phyloP scores from a whole-genome alignment of 23 tunicate species.

The Trididemnum clinides region DNA sequence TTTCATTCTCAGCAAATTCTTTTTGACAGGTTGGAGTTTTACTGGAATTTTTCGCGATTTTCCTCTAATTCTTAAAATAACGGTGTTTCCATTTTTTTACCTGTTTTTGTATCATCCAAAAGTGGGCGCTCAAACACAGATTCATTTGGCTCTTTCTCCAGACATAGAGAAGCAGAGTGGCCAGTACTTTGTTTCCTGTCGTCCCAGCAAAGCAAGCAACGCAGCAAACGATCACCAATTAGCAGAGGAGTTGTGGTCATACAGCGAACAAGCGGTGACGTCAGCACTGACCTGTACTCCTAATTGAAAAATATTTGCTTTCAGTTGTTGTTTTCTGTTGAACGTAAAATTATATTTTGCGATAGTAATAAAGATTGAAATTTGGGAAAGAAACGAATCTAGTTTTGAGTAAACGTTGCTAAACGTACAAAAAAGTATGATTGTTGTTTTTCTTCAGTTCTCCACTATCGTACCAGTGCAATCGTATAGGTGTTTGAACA shows the following conservation, averaged over 20 bases:
- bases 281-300: background rate
- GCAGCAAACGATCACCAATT: slow-evolving; percentile 35
- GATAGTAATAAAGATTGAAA: too few relatives aligned
- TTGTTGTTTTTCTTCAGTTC: too few relatives aligned
- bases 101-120: slow-evolving; percentile 55
- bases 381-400: too few relatives aligned
- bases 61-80: slow-evolving; percentile 40
- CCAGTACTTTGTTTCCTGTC: slow-evolving; percentile 57
- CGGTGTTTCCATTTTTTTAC: slow-evolving; percentile 52
- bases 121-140: slow-evolving; percentile 77
- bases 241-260: slow-evolving; percentile 45
- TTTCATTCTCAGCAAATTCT: too few relatives aligned
- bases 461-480: too few relatives aligned
- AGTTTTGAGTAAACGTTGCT: too few relatives aligned
- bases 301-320: too few relatives aligned
- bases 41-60: slow-evolving; percentile 65
- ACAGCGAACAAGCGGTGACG: slow-evolving; percentile 25
- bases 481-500: too few relatives aligned
- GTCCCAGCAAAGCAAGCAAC: slow-evolving; percentile 12
- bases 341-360: too few relatives aligned
- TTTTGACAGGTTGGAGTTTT: slow-evolving; percentile 63
- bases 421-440: too few relatives aligned
- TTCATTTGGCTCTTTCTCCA: slow-evolving; percentile 51
- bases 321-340: too few relatives aligned
- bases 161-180: slow-evolving; percentile 44